These are phyloP conservation scores for Ammodramus savannarum DNA, from an alignment of 2,113 vertebrate species.

Conservation along the genomic window DNA sequence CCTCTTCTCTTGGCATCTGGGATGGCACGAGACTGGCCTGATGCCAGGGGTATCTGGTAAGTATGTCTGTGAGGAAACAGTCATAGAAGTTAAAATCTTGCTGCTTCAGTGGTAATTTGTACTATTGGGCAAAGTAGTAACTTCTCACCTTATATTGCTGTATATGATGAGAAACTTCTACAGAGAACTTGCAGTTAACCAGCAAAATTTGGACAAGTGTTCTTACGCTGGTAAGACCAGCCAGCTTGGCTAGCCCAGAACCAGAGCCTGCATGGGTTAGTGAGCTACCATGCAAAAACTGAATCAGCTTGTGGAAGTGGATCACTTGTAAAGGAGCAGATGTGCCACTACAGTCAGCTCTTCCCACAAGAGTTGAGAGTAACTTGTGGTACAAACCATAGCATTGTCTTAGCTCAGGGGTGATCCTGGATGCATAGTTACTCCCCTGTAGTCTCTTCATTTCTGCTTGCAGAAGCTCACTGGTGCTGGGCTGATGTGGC, in stretches of 20 bases:
- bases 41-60: constrained; percentile 94
- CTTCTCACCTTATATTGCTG: background rate
- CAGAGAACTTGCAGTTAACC: background rate
- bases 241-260: background rate
- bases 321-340: background rate
- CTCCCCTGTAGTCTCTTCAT: background rate
- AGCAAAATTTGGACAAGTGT: background rate
- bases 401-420: background rate
- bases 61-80: background rate
- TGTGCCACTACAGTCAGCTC: background rate
- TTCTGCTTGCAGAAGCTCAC: background rate
- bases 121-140: background rate
- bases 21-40: constrained; percentile 95
- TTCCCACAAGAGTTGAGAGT: background rate
- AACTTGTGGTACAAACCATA: background rate
- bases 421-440: background rate
- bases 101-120: background rate
- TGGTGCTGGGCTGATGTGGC: background rate
- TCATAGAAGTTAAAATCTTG: background rate
- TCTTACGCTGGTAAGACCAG: background rate
- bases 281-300: background rate
- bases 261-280: background rate
- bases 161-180: background rate
- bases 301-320: background rate
- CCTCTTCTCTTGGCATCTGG: constrained; percentile 92